Evolutionary conservation across 2,888 invertebrate species (phyloP).

Genomic region (Hyles lineata): DNA sequence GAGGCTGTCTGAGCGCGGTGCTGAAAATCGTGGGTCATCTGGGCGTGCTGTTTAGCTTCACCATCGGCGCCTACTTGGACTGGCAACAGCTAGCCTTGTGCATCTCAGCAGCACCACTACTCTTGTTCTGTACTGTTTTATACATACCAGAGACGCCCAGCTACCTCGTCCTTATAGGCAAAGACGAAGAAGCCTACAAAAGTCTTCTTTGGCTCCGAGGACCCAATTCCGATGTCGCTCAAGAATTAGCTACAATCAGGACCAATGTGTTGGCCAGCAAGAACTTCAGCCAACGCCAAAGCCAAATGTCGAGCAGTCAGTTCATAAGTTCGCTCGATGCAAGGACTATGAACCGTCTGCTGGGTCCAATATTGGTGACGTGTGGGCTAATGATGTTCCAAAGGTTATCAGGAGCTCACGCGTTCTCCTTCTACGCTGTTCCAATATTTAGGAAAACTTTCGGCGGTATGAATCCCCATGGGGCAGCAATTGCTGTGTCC

Average conservation of each 20-base stretch:
- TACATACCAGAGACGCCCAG: slow-evolving; percentile 96
- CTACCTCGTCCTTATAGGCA: slow-evolving; percentile 90
- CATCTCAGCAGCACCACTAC: slow-evolving; percentile 91
- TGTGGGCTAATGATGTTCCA: slow-evolving; percentile 96
- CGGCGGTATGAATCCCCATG: slow-evolving; percentile 91
- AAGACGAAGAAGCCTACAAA: slow-evolving; percentile 86
- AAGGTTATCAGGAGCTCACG: slow-evolving; percentile 92
- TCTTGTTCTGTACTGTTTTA: slow-evolving; percentile 90
- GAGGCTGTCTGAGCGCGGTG: slow-evolving; percentile 94
- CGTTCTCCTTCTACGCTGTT: slow-evolving; percentile 94
- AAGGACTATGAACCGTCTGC: slow-evolving; percentile 76
- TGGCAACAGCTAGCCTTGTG: slow-evolving; percentile 94
- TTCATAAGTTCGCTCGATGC: slow-evolving; percentile 74
- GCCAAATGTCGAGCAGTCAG: slow-evolving; percentile 75
- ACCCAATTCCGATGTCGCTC: slow-evolving; percentile 90
- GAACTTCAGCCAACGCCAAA: slow-evolving; percentile 79
- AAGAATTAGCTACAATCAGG: slow-evolving; percentile 89
- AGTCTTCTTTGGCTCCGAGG: slow-evolving; percentile 93
- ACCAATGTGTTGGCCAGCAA: slow-evolving; percentile 87
- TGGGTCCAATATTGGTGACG: slow-evolving; percentile 92
- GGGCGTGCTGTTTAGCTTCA: slow-evolving; percentile 93
- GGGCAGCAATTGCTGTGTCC: slow-evolving; percentile 93
- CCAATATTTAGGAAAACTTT: slow-evolving; percentile 94
- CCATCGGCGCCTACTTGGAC: slow-evolving; percentile 92
- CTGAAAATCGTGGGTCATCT: slow-evolving; percentile 94